A percentile compares a stretch with the other conserved stretches of the same genome.
phyloP scores from a whole-genome alignment of 1,140 invertebrate species.

The Ganaspis sp. region DNA sequence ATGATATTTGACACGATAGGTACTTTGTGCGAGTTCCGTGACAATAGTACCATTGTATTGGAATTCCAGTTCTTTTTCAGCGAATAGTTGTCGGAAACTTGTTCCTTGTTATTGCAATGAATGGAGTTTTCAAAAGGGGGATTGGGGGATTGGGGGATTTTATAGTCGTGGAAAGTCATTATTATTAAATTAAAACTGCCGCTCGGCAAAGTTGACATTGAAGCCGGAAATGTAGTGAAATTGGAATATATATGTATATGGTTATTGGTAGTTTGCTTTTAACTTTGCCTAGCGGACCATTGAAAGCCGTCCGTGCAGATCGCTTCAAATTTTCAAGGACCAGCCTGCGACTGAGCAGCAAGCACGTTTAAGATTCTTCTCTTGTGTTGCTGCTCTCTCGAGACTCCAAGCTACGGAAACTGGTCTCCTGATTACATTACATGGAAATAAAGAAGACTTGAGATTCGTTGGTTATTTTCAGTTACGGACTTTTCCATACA shows the following conservation, averaged over 20 bases:
- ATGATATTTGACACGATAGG: slow-evolving; percentile 22
- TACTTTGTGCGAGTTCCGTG: not conserved
- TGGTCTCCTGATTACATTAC: slow-evolving; percentile 20
- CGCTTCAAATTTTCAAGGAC: slow-evolving; percentile 27
- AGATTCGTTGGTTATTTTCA: slow-evolving; percentile 24
- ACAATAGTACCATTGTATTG: not conserved
- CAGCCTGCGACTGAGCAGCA: slow-evolving; percentile 2
- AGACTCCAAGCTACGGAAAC: slow-evolving; percentile 15
- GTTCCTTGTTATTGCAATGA: not conserved
- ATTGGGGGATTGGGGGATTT: not conserved
- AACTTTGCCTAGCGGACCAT: not conserved
- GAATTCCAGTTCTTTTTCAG: not conserved
- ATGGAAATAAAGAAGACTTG: slow-evolving; percentile 25
- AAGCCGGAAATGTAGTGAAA: not conserved
- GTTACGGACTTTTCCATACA: not conserved
- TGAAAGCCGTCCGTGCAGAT: slow-evolving; percentile 24
- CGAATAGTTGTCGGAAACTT: not conserved
- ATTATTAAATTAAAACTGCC: slow-evolving; percentile 3
- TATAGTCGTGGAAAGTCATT: not conserved
- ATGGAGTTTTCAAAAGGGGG: not conserved
- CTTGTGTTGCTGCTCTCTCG: slow-evolving; percentile 1
- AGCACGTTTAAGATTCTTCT: slow-evolving; percentile 23
- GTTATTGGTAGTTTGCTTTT: slow-evolving; percentile 12
- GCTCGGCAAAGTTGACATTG: not conserved
- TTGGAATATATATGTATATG: not conserved